Evolutionary conservation across 2,113 vertebrate genomes (phyloP).

Genomic region (Poeciliopsis occidentalis): DNA sequence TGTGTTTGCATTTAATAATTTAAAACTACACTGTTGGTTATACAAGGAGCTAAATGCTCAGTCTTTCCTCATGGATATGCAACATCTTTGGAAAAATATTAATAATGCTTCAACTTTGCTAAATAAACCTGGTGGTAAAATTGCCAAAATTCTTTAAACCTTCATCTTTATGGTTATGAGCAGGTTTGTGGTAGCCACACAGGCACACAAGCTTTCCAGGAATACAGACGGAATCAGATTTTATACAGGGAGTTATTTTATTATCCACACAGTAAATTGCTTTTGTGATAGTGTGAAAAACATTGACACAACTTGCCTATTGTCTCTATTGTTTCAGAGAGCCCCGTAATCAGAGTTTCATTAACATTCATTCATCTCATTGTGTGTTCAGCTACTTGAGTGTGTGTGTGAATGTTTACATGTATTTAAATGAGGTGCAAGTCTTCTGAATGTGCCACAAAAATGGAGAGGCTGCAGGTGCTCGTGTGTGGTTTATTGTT

Average conservation of each 20-base stretch:
- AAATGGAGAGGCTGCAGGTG: constrained; percentile 65
- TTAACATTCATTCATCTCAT: constrained; percentile 61
- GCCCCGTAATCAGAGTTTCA: constrained; percentile 61
- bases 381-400: constrained; percentile 19
- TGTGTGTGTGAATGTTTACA: constrained; percentile 28
- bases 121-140: too few species aligned
- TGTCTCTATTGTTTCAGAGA: constrained; percentile 59
- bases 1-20: too few species aligned
- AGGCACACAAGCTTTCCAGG: neutral
- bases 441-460: constrained; percentile 20
- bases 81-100: too few species aligned
- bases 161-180: too few species aligned
- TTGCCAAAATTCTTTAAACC: neutral
- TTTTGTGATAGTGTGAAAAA: constrained; percentile 52
- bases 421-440: constrained; percentile 50
- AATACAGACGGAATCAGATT: constrained; percentile 38
- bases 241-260: constrained; percentile 60
- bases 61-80: too few species aligned
- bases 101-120: too few species aligned
- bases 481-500: constrained; percentile 48
- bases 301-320: constrained; percentile 52
- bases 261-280: constrained; percentile 66
- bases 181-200: too few species aligned
- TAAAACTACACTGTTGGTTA: too few species aligned
- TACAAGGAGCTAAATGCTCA: too few species aligned